These are phyloP conservation scores for Pteropus alecto DNA, from an alignment of 2,113 vertebrate genomes.

Conservation along the genomic window DNA sequence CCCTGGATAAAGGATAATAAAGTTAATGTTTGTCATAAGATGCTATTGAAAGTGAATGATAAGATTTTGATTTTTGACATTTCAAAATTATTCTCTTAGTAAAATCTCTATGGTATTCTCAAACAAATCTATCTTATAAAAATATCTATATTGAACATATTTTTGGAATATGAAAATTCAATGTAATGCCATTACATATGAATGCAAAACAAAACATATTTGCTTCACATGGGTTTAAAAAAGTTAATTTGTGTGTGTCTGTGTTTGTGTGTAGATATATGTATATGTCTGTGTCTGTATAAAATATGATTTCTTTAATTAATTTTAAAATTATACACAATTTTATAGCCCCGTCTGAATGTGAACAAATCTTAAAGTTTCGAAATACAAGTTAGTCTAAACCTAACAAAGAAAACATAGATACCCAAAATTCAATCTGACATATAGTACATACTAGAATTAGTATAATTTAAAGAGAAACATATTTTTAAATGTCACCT, in stretches of 20 bases:
- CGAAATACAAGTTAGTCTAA: neutral
- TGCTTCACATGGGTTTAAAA: neutral
- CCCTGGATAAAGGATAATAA: neutral
- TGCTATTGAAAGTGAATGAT: neutral
- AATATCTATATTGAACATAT: neutral
- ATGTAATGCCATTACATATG: neutral
- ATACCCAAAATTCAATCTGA: neutral
- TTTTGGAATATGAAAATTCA: neutral
- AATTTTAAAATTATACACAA: too few relatives aligned
- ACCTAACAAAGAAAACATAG: neutral
- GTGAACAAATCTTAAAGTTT: neutral
- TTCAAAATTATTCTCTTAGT: neutral
- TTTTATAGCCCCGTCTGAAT: neutral
- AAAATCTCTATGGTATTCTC: neutral
- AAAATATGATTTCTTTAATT: neutral
- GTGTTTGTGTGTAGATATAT: too few relatives aligned
- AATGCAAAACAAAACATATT: neutral
- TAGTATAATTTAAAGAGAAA: neutral
- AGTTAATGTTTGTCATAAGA: neutral
- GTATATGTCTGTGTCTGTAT: accelerated
- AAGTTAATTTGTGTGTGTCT: neutral
- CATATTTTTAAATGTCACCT: neutral
- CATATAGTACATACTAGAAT: neutral
- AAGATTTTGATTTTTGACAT: neutral
- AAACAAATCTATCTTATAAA: neutral